Percentiles rank a stretch among this genome's conserved stretches.
Conservation (phyloP, 2,888 invertebrate genomes). For the Meandrusa payeni region DNA sequence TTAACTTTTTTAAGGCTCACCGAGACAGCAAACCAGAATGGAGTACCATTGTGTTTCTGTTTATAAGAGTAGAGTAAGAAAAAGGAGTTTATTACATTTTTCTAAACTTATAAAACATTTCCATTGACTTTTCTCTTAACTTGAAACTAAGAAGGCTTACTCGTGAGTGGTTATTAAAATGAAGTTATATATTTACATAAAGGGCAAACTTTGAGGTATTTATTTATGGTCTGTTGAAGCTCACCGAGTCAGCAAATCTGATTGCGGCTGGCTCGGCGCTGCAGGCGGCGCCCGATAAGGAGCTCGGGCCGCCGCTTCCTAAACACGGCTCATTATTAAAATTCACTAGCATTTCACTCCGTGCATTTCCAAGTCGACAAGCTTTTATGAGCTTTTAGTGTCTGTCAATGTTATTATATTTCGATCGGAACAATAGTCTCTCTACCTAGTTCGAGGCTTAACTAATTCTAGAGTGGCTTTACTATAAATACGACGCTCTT, state of each 20-base stretch:
- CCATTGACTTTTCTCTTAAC: too few species aligned
- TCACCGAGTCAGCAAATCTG: slow-evolving; percentile 41
- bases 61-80: too few species aligned
- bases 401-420: slow-evolving; percentile 16
- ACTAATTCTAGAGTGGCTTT: not conserved
- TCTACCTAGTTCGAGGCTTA: not conserved
- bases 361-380: slow-evolving; percentile 25
- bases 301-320: slow-evolving; percentile 38
- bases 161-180: slow-evolving; percentile 11
- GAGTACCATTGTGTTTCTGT: too few species aligned
- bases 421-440: slow-evolving; percentile 5
- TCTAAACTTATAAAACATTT: too few species aligned
- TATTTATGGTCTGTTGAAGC: slow-evolving; percentile 33
- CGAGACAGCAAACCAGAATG: too few species aligned
- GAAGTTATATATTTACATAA: slow-evolving; percentile 34
- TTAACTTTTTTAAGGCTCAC: too few species aligned
- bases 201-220: slow-evolving; percentile 30
- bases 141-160: too few species aligned
- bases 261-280: slow-evolving; percentile 40
- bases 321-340: slow-evolving; percentile 38
- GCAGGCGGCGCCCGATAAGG: slow-evolving; percentile 44
- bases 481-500: too few species aligned
- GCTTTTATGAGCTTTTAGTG: slow-evolving; percentile 23
- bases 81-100: too few species aligned
- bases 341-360: slow-evolving; percentile 26